These are phyloP conservation scores for Semaprochilodus insignis DNA, from an alignment of 2,797 vertebrate species.

Conservation along the genomic window DNA sequence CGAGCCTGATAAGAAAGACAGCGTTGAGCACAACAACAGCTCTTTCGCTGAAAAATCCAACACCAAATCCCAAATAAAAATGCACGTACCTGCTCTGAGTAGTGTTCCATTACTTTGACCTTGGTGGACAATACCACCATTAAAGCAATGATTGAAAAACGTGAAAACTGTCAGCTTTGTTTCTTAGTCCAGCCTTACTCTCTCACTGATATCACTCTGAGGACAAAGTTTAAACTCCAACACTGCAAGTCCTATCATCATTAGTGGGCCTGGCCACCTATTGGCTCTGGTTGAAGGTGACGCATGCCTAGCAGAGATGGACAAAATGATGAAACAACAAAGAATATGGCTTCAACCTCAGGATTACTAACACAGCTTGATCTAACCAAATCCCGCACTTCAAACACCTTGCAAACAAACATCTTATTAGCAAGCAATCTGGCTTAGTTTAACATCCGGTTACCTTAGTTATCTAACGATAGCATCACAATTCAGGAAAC, in stretches of 20 bases:
- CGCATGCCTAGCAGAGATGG: conserved; percentile 61
- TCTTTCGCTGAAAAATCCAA: background rate
- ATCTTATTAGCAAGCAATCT: background rate
- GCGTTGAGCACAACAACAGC: background rate
- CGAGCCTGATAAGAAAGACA: conserved; percentile 13
- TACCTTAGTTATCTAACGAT: too few relatives aligned
- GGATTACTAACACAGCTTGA: background rate
- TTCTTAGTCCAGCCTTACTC: conserved; percentile 52
- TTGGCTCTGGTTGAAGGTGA: conserved; percentile 65
- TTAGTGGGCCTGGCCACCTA: conserved; percentile 53
- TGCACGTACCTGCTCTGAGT: conserved; percentile 69
- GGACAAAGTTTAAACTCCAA: conserved; percentile 84
- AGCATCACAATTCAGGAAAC: background rate
- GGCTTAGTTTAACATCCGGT: background rate
- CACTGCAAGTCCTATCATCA: conserved; percentile 73
- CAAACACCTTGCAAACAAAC: background rate
- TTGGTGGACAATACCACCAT: conserved; percentile 38
- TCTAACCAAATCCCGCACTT: background rate
- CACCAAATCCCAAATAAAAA: background rate
- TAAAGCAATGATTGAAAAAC: conserved; percentile 25
- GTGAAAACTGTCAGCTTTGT: conserved; percentile 51
- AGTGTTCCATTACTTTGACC: conserved; percentile 68
- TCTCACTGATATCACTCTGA: conserved; percentile 56
- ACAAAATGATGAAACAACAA: conserved; percentile 44
- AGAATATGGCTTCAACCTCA: background rate